These are phyloP conservation scores for Colletes gigas DNA, from an alignment of 1,140 invertebrate genomes.

Conservation along the genomic window DNA sequence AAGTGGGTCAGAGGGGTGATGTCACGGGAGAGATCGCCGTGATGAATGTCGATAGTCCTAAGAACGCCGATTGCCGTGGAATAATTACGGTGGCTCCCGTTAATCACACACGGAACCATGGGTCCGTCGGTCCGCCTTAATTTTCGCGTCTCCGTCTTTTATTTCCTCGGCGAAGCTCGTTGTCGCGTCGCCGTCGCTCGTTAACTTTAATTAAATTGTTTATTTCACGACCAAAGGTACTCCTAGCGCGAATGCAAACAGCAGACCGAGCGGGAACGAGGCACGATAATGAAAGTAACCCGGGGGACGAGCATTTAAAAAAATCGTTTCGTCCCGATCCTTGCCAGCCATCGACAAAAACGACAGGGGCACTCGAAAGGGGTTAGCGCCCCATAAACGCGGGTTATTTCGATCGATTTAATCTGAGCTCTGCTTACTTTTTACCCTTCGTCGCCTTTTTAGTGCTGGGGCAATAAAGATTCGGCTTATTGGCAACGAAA, in stretches of 20 bases:
- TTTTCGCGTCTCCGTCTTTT: not conserved
- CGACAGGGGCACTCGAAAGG: conserved; percentile 1
- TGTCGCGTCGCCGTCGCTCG: conserved; percentile 13
- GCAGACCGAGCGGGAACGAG: not conserved
- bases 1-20: conserved; percentile 16
- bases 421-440: conserved; percentile 1
- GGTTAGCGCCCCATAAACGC: conserved; percentile 17
- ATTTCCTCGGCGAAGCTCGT: not conserved
- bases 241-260: conserved; percentile 2
- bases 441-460: too few species aligned
- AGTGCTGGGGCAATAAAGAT: too few species aligned
- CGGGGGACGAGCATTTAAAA: not conserved
- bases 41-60: conserved; percentile 16
- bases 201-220: conserved; percentile 59
- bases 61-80: conserved; percentile 3
- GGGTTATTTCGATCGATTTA: conserved; percentile 10
- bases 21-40: conserved; percentile 1
- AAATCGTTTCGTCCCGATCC: conserved; percentile 7
- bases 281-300: conserved; percentile 34
- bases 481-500: not conserved
- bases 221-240: conserved; percentile 34
- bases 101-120: not conserved
- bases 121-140: not conserved
- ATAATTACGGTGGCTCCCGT: conserved; percentile 14
- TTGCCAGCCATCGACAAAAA: conserved; percentile 13